Evolutionary conservation across 2,888 invertebrate species (phyloP).

Genomic region (Merodon equestris): DNA sequence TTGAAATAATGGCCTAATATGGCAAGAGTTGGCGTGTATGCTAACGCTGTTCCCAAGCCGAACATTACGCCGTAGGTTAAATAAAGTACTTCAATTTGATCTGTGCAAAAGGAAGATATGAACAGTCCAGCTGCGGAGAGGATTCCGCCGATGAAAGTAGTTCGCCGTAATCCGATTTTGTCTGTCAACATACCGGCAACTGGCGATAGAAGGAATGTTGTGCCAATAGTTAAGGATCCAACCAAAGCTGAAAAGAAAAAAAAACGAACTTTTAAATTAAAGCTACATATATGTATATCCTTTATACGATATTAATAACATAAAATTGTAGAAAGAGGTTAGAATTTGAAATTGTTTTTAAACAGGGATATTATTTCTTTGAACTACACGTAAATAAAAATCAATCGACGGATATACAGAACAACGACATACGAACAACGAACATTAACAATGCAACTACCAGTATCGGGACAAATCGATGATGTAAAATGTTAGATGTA

Average conservation of each 20-base stretch:
- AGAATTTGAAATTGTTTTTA: too few relatives aligned
- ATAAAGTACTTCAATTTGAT: constrained; percentile 86
- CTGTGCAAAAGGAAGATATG: constrained; percentile 86
- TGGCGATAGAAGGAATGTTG: constrained; percentile 93
- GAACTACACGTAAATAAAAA: too few relatives aligned
- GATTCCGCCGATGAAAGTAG: constrained; percentile 90
- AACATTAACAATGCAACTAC: too few relatives aligned
- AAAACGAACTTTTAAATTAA: constrained; percentile 28
- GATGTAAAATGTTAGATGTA: too few relatives aligned
- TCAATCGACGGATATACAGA: too few relatives aligned
- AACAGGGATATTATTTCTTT: too few relatives aligned
- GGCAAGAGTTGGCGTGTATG: constrained; percentile 94
- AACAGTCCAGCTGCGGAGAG: constrained; percentile 89
- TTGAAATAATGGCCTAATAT: constrained; percentile 96
- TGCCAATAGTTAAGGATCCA: constrained; percentile 92
- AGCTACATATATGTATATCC: too few relatives aligned
- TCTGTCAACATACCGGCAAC: constrained; percentile 92
- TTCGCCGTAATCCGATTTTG: constrained; percentile 89
- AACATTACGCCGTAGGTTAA: constrained; percentile 94
- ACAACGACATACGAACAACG: too few relatives aligned
- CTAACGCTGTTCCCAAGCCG: constrained; percentile 92
- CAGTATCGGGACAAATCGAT: too few relatives aligned
- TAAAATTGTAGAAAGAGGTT: too few relatives aligned
- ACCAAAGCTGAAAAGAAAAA: constrained; percentile 88
- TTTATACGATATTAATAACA: too few relatives aligned